Conservation (phyloP, 2,797 vertebrate species). For the Glyptemys insculpta region DNA sequence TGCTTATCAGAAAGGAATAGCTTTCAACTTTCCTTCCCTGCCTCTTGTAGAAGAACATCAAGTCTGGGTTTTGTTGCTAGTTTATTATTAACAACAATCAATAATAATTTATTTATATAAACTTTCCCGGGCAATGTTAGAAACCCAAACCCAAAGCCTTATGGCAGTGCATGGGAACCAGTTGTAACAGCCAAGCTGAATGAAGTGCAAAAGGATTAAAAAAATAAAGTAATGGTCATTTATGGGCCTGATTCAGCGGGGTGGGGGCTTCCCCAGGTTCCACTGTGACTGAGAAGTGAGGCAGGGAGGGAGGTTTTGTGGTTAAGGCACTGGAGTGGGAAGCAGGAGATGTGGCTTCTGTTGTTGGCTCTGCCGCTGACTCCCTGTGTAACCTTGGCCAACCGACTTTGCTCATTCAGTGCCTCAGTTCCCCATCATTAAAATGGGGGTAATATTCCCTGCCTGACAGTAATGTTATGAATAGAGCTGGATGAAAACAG, state of each 20-base stretch:
- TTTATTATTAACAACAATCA: constrained; percentile 39
- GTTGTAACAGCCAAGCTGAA: not conserved
- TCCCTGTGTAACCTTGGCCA: not conserved
- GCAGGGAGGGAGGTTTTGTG: not conserved
- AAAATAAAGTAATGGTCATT: not conserved
- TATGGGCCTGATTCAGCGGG: not conserved
- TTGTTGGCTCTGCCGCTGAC: not conserved
- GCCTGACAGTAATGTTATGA: not conserved
- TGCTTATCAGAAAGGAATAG: constrained; percentile 67
- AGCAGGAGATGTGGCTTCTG: constrained; percentile 18
- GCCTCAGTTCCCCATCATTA: not conserved
- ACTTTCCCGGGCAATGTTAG: not conserved
- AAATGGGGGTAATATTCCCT: not conserved
- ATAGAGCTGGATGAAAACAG: not conserved
- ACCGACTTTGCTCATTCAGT: not conserved
- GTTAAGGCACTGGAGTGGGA: not conserved
- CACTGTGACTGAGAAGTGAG: not conserved
- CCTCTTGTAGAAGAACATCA: not conserved
- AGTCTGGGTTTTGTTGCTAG: constrained; percentile 25
- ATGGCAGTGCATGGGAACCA: not conserved
- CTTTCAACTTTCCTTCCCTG: constrained; percentile 57
- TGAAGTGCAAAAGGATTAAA: not conserved
- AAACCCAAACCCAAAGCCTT: not conserved
- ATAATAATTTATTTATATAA: not conserved
- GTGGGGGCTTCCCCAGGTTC: not conserved